Evolutionary conservation across 2,113 vertebrate genomes (phyloP), one percentile per base, ranked within the genome.

Genomic region (Gymnogyps californianus): DNA sequence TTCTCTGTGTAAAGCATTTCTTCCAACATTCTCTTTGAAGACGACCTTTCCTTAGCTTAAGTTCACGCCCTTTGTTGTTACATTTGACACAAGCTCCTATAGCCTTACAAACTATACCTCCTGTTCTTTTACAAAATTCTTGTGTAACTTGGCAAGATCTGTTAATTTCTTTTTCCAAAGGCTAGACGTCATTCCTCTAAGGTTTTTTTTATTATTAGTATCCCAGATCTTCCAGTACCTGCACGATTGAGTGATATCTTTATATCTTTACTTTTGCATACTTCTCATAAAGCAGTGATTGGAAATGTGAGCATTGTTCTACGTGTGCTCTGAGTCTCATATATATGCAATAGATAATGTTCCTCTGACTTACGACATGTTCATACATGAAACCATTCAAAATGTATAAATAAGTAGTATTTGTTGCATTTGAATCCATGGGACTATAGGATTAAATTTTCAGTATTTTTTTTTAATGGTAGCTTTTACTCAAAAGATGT

Each of bases 11-110:
- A 82, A 80, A 93, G 64, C 54, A 83, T 90, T 98, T 96, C 62
- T 96, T 95, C 72, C 42, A 83, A 16, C 44, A 12, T 86, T 94
- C 71, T 86, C 82, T 96, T 87, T 93, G 94, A 94, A 55, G 86
- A 71, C 94, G 89, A 96, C 95, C 92, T 92, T 96, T 95, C 54
- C 52, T 93, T 78, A 69, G 86, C 71, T 93, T 55, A 83, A 85
- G 93, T 96, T 97, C 91, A 52, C 89, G 93, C 49, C 76, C 80
- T 96, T 93, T 82, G 55, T 88, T 76, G 55, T 94, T 93, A 26
- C 49, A 62, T 86, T 93, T 93, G 87, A 59, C 52, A 59, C n/a
- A 58, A 65, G 54, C 61, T 91, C 57, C 69, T 87, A 15, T 36
- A 65, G 71, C 62, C n/a, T 75, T 83, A 58, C 62, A 79, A 85